A percentile compares a stretch with the other conserved stretches of the same genome.
Evolutionary conservation across 1,140 invertebrate species (phyloP).

Genomic region (Globodera ellingtonae): DNA sequence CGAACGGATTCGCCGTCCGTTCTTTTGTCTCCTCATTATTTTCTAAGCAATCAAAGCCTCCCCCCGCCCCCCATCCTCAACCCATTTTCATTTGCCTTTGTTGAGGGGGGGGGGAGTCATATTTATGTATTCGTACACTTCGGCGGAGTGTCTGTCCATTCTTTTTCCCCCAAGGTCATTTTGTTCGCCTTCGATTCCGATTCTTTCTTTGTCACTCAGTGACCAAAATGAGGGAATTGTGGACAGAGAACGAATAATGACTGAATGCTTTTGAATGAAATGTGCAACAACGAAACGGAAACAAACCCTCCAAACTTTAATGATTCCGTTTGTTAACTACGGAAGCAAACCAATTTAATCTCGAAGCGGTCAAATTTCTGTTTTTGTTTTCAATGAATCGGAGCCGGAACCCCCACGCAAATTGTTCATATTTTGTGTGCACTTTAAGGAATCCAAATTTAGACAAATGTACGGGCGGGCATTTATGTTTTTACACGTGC

Average conservation of each 20-base stretch:
- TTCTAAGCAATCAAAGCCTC: too few relatives aligned
- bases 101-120: not conserved
- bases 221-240: not conserved
- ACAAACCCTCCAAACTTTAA: too few relatives aligned
- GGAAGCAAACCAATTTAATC: too few relatives aligned
- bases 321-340: too few relatives aligned
- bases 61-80: not conserved
- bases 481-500: not conserved
- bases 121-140: not conserved
- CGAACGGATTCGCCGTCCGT: too few relatives aligned
- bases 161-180: not conserved
- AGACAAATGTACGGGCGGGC: not conserved
- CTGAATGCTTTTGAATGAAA: too few relatives aligned
- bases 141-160: not conserved
- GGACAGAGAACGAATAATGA: not conserved
- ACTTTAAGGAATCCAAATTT: not conserved
- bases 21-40: too few relatives aligned
- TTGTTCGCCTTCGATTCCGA: not conserved
- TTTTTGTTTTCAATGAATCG: too few relatives aligned
- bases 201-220: not conserved
- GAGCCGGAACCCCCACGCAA: too few relatives aligned
- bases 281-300: too few relatives aligned
- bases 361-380: too few relatives aligned
- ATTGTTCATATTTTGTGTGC: not conserved
- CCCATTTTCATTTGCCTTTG: slow-evolving; percentile 1